Base-by-base conservation (phyloP, 2,797 vertebrate species). In the Pogonophryne albipinna region DNA sequence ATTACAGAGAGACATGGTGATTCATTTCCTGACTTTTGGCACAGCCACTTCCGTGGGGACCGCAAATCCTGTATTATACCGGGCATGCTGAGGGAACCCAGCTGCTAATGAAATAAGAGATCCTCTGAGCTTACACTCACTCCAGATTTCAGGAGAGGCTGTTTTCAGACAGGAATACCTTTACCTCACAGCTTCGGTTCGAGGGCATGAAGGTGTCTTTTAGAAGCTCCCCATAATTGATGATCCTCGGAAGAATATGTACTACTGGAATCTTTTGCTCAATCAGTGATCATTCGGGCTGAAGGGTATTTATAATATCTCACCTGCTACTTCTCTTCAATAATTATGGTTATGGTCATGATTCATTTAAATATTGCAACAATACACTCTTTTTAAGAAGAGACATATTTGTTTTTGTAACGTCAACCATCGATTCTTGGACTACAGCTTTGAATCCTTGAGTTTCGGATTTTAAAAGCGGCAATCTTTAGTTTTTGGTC, bases 11-110 rank as follows among this genome's bases (percentile, higher is more conserved):
- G 73, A 77, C 79, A 82, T 66, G 78, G 62, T 46, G 80, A 89
- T 85, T 92, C 83, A 90, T 88, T 87, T 80, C 79, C 82, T 89
- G 84, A 90, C 87, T 91, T 90, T 91, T 87, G 80, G 81, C 86
- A 82, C 83, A 78, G 79, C 66, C 71, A 51, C 67, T 82, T 84
- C 71, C 15, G 45, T 47, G 83, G 84, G 58, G 49, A 84, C 58
- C 52, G 80, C 63, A 88, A 88, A 91, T 74, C 85, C 66, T 53
- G 79, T 83, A 85, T 92, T 87, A 89, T 85, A 79, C 70, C 55
- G 73, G 71, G 64, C 62, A 83, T 79, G 78, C 75, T 87, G 76
- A 81, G 52, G 68, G 75, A 85, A 68, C 67, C 50, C 74, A 87
- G 86, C 83, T 85, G 86, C 84, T 88, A 90, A 92, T 89, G 89